Evolutionary conservation across 2,888 invertebrate species (phyloP).

Genomic region (Hybos culiciformis): DNA sequence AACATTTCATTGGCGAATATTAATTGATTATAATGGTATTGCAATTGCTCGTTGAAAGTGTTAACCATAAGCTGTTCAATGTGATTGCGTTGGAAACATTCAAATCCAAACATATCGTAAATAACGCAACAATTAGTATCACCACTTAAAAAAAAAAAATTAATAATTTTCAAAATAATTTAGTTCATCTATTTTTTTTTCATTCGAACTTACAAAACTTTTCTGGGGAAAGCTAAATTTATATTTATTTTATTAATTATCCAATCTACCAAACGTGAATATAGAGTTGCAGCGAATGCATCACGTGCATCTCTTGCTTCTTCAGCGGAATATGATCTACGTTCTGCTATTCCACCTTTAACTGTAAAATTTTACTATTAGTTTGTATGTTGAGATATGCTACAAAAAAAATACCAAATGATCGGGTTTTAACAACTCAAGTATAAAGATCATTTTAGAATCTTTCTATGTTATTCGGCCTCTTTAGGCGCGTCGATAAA

Average conservation of each 20-base stretch:
- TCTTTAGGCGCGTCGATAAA: no score
- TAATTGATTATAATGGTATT: constrained; percentile 84
- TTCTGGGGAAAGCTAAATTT: constrained; percentile 66
- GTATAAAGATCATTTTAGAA: no score
- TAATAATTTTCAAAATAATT: background rate
- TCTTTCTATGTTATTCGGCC: no score
- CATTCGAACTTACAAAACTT: constrained; percentile 63
- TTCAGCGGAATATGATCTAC: constrained; percentile 50
- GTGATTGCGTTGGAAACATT: constrained; percentile 74
- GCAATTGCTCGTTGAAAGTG: constrained; percentile 82
- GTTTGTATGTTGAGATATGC: background rate
- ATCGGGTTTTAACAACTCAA: constrained; percentile 45
- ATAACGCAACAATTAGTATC: constrained; percentile 69
- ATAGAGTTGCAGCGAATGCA: constrained; percentile 71
- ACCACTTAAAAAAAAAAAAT: constrained; percentile 47
- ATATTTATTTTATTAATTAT: constrained; percentile 73
- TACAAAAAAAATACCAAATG: background rate
- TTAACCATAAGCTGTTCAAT: constrained; percentile 82
- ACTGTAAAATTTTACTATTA: no score
- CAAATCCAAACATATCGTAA: constrained; percentile 84
- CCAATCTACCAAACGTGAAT: constrained; percentile 78
- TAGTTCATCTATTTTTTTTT: background rate
- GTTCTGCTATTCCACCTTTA: constrained; percentile 43
- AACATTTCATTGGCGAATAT: constrained; percentile 86
- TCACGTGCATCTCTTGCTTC: constrained; percentile 76